These are phyloP conservation scores for Hirtodrosophila trivittata DNA, from an alignment of 2,888 invertebrate species.

Conservation along the genomic window DNA sequence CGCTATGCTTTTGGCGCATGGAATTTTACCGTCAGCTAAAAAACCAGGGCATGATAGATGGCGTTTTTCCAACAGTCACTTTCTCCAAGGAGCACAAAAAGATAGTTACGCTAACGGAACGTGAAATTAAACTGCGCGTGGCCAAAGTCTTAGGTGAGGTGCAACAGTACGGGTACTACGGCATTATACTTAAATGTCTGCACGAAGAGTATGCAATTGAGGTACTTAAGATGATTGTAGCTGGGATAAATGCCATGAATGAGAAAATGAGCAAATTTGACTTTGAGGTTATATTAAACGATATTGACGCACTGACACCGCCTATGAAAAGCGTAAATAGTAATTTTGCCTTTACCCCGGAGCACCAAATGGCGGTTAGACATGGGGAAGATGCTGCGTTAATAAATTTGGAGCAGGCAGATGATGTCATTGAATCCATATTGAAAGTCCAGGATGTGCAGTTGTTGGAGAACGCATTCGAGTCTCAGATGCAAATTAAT, in stretches of 20 bases:
- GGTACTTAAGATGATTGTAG: conserved; percentile 87
- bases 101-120: conserved; percentile 89
- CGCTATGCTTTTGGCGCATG: conserved; percentile 89
- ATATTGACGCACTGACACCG: conserved; percentile 44
- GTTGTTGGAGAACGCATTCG: conserved; percentile 85
- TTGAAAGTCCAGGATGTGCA: conserved; percentile 76
- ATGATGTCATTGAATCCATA: conserved; percentile 78
- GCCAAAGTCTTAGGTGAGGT: conserved; percentile 88
- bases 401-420: conserved; percentile 46
- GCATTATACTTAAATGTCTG: conserved; percentile 87
- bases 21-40: conserved; percentile 87
- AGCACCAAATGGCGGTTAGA: conserved; percentile 21
- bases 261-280: conserved; percentile 86
- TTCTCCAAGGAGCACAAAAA: conserved; percentile 91
- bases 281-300: conserved; percentile 80
- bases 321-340: background rate
- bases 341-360: conserved; percentile 11
- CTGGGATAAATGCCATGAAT: conserved; percentile 84
- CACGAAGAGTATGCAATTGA: conserved; percentile 89
- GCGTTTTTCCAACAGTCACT: conserved; percentile 90
- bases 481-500: conserved; percentile 84
- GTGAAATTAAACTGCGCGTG: conserved; percentile 86
- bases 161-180: conserved; percentile 88
- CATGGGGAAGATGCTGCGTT: background rate
- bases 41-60: conserved; percentile 93